phyloP scores from a whole-genome alignment of 2,113 vertebrate genomes.

The Pelmatolapia mariae region DNA sequence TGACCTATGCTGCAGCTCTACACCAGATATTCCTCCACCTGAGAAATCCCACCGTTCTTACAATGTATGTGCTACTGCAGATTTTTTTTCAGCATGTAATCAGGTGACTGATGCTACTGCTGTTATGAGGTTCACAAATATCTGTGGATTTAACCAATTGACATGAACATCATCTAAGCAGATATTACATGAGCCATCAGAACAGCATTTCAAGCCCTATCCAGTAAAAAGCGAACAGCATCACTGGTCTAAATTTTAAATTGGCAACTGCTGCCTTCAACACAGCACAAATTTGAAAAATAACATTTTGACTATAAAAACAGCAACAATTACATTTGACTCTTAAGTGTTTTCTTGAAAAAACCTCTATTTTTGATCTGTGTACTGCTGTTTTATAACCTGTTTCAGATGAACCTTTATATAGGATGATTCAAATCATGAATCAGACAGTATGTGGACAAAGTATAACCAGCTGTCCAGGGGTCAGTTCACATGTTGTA shows the following conservation, averaged over 20 bases:
- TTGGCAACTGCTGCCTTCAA: neutral
- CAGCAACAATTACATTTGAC: neutral
- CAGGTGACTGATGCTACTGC: neutral
- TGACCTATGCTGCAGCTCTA: neutral
- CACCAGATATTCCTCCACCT: neutral
- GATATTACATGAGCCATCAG: neutral
- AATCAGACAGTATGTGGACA: neutral
- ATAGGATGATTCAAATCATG: neutral
- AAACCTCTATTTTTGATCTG: neutral
- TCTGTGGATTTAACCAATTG: neutral
- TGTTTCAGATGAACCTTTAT: neutral
- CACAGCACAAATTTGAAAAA: neutral
- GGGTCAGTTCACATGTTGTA: neutral
- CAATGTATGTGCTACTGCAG: neutral
- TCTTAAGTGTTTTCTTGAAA: neutral
- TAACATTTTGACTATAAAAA: neutral
- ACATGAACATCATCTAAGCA: neutral
- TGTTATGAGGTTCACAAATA: rapidly evolving
- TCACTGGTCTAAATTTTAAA: neutral
- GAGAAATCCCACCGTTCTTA: neutral
- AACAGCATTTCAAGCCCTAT: neutral
- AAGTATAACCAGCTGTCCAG: neutral
- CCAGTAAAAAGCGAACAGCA: neutral
- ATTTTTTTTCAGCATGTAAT: neutral
- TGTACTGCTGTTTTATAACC: neutral